Percentiles rank a stretch among this genome's conserved stretches.
Evolutionary conservation across 2,113 vertebrate genomes (phyloP).

Genomic region (Alligator mississippiensis): DNA sequence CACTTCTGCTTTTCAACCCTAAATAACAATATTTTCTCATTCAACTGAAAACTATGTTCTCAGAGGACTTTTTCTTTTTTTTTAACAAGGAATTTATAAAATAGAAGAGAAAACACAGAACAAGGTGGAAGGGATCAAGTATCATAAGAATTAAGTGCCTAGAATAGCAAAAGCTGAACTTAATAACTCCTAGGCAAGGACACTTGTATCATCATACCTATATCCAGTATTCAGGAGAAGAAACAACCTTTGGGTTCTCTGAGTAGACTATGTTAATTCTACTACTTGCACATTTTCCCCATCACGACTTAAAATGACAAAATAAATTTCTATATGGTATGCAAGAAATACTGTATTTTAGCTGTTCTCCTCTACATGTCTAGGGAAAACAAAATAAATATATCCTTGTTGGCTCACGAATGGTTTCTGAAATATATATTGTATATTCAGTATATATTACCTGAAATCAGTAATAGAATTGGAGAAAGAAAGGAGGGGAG

Average conservation of each 20-base stretch:
- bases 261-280: background rate
- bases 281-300: background rate
- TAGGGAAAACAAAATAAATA: background rate
- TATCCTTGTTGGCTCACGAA: background rate
- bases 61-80: background rate
- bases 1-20: background rate
- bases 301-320: background rate
- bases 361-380: background rate
- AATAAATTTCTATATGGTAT: background rate
- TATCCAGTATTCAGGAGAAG: background rate
- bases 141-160: background rate
- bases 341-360: background rate
- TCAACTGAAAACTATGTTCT: background rate
- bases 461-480: too few species aligned
- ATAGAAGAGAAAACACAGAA: background rate
- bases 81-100: fast-evolving
- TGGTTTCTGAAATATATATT: too few species aligned
- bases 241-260: background rate
- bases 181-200: background rate
- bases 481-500: too few species aligned
- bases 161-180: background rate
- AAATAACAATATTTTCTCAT: background rate
- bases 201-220: background rate
- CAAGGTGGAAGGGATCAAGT: background rate
- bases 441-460: too few species aligned